phyloP scores from a whole-genome alignment of 2,113 vertebrate genomes.

The Percopsis transmontana region DNA sequence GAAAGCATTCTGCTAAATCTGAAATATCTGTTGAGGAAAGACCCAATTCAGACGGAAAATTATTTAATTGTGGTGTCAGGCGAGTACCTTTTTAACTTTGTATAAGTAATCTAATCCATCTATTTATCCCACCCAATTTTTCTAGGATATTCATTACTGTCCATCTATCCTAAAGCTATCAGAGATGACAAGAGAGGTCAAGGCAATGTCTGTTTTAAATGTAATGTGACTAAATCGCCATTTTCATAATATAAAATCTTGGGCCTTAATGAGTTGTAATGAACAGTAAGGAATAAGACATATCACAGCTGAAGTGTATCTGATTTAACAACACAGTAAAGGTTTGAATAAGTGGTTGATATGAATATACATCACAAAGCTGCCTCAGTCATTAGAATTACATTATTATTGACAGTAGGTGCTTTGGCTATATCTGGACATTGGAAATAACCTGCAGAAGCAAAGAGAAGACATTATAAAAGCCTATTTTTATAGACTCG shows the following conservation, averaged over 20 bases:
- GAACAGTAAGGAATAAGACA: not conserved
- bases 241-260: not conserved
- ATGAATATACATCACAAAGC: too few relatives aligned
- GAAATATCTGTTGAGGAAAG: not conserved
- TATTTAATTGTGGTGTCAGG: conserved; percentile 33
- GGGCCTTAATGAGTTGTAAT: not conserved
- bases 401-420: too few relatives aligned
- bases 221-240: conserved; percentile 17
- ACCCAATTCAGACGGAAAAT: conserved; percentile 22
- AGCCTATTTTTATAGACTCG: too few relatives aligned
- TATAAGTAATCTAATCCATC: conserved; percentile 15
- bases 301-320: too few relatives aligned
- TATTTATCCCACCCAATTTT: conserved; percentile 1
- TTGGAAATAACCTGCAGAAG: too few relatives aligned
- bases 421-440: too few relatives aligned
- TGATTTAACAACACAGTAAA: too few relatives aligned
- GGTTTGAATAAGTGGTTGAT: too few relatives aligned
- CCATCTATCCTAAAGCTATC: not conserved
- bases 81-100: conserved; percentile 24
- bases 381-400: too few relatives aligned
- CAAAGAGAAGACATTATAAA: too few relatives aligned
- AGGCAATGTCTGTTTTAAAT: not conserved
- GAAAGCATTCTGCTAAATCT: conserved; percentile 3
- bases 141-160: conserved; percentile 21
- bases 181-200: not conserved